phyloP scores from a whole-genome alignment of 2,797 vertebrate genomes.

The Dryobates pubescens region DNA sequence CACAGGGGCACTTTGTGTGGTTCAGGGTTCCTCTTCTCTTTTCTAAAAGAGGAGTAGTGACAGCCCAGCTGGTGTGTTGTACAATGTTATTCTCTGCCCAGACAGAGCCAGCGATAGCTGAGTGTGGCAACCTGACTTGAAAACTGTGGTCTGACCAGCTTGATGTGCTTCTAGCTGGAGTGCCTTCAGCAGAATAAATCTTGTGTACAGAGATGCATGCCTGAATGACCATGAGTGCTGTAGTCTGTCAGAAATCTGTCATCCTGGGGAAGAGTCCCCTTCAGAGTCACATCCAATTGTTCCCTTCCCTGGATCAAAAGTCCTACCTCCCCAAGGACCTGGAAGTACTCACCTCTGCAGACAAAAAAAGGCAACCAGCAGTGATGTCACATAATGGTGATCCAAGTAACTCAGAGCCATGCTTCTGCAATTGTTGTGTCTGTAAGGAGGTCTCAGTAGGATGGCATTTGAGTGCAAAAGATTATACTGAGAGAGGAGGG shows the following conservation, averaged over 20 bases:
- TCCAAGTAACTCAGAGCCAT: neutral
- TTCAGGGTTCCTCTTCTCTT: fast-evolving
- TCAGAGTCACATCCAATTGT: neutral
- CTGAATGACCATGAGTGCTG: neutral
- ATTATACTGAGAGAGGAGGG: neutral
- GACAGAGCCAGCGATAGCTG: neutral
- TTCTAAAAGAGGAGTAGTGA: neutral
- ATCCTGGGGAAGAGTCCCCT: neutral
- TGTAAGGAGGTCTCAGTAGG: neutral
- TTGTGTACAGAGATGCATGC: fast-evolving
- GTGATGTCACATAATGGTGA: neutral
- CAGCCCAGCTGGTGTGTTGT: neutral
- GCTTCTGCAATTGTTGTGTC: neutral
- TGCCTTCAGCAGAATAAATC: neutral
- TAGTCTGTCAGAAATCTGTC: neutral
- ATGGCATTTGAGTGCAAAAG: neutral
- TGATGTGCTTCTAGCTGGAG: neutral
- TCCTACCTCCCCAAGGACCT: neutral
- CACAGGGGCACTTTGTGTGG: fast-evolving
- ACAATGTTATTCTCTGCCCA: neutral
- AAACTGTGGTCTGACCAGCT: neutral
- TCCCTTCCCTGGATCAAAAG: neutral
- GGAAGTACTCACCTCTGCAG: neutral
- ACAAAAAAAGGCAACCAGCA: neutral
- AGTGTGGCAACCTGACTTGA: neutral